Evolutionary conservation across 1,140 invertebrate species (phyloP).

Genomic region (Glossosoma conforme): DNA sequence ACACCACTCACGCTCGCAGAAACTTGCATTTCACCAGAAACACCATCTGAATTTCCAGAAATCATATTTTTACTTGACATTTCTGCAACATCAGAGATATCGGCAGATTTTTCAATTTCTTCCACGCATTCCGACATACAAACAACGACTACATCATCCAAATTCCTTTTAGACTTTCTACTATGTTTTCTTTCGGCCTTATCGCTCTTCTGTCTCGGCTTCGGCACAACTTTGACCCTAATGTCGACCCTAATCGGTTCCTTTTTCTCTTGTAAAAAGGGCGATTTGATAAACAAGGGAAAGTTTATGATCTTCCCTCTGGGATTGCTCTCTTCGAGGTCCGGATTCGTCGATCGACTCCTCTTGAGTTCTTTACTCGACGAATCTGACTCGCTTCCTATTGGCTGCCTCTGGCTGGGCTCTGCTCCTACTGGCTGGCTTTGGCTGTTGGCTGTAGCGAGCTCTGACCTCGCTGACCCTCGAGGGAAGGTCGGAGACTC

Average conservation of each 20-base stretch:
- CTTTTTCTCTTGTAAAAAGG: slow-evolving; percentile 67
- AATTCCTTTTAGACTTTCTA: slow-evolving; percentile 38
- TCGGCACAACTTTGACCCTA: slow-evolving; percentile 71
- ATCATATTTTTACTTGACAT: too few species aligned
- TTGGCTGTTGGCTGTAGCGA: slow-evolving; percentile 42
- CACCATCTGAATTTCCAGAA: too few species aligned
- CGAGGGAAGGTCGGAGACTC: slow-evolving; percentile 47
- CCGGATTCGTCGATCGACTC: slow-evolving; percentile 53
- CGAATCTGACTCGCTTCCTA: slow-evolving; percentile 52
- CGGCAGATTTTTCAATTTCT: background rate
- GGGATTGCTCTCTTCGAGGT: slow-evolving; percentile 42
- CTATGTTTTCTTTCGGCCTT: slow-evolving; percentile 40
- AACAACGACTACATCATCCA: background rate
- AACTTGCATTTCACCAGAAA: too few species aligned
- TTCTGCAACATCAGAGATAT: background rate
- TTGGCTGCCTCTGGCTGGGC: slow-evolving; percentile 35
- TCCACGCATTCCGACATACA: slow-evolving; percentile 32
- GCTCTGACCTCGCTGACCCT: slow-evolving; percentile 51
- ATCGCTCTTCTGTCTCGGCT: slow-evolving; percentile 46
- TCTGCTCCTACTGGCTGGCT: slow-evolving; percentile 33
- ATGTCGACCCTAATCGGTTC: slow-evolving; percentile 73
- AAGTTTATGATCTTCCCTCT: slow-evolving; percentile 47
- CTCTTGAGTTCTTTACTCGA: slow-evolving; percentile 58
- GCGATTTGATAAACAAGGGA: slow-evolving; percentile 55
- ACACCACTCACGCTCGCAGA: too few species aligned